Conservation (phyloP, 2,113 vertebrate species). For the Gracilinanus agilis region DNA sequence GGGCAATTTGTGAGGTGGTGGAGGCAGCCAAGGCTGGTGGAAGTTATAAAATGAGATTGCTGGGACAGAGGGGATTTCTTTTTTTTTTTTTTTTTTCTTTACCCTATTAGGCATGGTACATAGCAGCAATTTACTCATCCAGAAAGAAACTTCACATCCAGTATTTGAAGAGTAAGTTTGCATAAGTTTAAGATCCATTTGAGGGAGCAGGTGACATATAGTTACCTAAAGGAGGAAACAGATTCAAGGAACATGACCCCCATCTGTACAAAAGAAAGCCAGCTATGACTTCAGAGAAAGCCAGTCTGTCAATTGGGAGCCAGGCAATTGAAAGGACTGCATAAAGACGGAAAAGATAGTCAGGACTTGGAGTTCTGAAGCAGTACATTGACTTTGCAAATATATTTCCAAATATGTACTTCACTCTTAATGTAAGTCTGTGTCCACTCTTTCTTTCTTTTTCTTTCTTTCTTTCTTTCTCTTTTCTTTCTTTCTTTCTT, state of each 20-base stretch:
- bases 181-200: background rate
- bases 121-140: background rate
- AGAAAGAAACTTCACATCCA: background rate
- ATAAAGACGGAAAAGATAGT: background rate
- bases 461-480: no score
- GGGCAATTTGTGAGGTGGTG: background rate
- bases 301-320: background rate
- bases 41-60: background rate
- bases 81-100: background rate
- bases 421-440: background rate
- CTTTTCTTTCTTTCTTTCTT: no score
- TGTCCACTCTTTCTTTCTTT: background rate
- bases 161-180: background rate
- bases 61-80: background rate
- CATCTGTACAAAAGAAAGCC: background rate
- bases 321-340: background rate
- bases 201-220: background rate
- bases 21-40: background rate
- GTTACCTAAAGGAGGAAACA: background rate
- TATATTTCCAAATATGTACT: background rate
- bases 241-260: background rate
- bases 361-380: background rate
- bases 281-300: background rate
- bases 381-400: background rate
- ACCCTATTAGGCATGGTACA: background rate